Conservation (phyloP, 1,140 invertebrate genomes). For the Drosophila repleta region DNA sequence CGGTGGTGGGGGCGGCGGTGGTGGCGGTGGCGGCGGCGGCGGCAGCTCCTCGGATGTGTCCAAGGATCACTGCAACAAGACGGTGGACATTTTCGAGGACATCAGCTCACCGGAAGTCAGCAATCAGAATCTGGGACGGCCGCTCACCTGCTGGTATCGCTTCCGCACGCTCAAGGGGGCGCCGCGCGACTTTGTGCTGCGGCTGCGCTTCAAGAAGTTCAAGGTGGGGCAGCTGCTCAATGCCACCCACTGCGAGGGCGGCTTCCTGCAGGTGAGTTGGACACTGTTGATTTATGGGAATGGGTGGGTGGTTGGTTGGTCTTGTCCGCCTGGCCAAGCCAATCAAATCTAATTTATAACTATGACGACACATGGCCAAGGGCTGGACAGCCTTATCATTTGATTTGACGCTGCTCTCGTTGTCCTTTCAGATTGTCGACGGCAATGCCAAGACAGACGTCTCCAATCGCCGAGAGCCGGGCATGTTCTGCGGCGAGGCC, state of each 20-base stretch:
- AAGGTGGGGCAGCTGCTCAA: conserved; percentile 94
- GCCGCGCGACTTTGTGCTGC: conserved; percentile 93
- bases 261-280: conserved; percentile 91
- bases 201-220: conserved; percentile 95
- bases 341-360: conserved; percentile 77
- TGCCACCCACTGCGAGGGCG: conserved; percentile 92
- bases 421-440: conserved; percentile 89
- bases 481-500: conserved; percentile 95
- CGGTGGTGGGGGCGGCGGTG: conserved; percentile 63
- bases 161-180: conserved; percentile 93
- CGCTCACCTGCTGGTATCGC: conserved; percentile 94
- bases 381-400: conserved; percentile 53
- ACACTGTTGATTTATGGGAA: neutral
- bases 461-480: conserved; percentile 92
- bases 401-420: conserved; percentile 40
- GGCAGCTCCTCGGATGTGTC: conserved; percentile 70
- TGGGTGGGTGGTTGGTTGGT: neutral
- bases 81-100: conserved; percentile 95
- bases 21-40: conserved; percentile 55
- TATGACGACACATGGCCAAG: conserved; percentile 44
- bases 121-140: conserved; percentile 91
- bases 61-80: conserved; percentile 94
- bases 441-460: conserved; percentile 94
- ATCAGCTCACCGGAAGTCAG: conserved; percentile 93
- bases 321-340: neutral